phyloP scores from a whole-genome alignment of 2,888 invertebrate genomes.

The Hylaea fasciaria region DNA sequence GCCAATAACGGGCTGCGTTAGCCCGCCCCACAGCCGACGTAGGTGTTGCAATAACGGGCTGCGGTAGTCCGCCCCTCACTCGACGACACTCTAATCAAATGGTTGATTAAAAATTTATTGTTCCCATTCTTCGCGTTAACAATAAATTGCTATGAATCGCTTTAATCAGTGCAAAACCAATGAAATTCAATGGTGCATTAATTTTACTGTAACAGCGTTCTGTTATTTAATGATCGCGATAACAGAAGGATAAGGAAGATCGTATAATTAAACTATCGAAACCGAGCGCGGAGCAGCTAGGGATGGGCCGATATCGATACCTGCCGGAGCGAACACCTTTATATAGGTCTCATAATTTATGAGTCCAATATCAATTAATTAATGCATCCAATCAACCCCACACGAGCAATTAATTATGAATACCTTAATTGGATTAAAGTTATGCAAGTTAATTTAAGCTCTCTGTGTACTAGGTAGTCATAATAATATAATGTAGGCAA shows the following conservation, averaged over 20 bases:
- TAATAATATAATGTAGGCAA: too few species aligned
- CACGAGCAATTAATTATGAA: background rate
- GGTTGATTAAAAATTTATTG: conserved; percentile 24
- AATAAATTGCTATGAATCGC: conserved; percentile 23
- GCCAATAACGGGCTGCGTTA: too few species aligned
- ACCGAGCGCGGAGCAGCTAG: background rate
- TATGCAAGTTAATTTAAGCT: background rate
- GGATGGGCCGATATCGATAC: background rate
- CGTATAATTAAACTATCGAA: conserved; percentile 1
- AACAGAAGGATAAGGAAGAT: conserved; percentile 11
- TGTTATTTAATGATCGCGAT: conserved; percentile 10
- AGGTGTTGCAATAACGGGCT: too few species aligned
- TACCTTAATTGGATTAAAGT: background rate
- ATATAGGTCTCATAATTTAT: too few species aligned
- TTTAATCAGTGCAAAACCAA: conserved; percentile 24
- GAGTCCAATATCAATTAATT: background rate
- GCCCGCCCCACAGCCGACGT: too few species aligned
- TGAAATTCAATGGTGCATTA: conserved; percentile 21
- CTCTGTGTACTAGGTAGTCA: too few species aligned
- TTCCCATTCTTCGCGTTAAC: conserved; percentile 16
- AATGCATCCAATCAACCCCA: background rate
- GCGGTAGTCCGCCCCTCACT: too few species aligned
- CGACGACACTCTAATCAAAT: conserved; percentile 7
- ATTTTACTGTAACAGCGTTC: conserved; percentile 6
- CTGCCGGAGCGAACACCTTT: background rate